A percentile compares a stretch with the other conserved stretches of the same genome.
Evolutionary conservation across 2,113 vertebrate genomes (phyloP).

Genomic region (Pterocles gutturalis): DNA sequence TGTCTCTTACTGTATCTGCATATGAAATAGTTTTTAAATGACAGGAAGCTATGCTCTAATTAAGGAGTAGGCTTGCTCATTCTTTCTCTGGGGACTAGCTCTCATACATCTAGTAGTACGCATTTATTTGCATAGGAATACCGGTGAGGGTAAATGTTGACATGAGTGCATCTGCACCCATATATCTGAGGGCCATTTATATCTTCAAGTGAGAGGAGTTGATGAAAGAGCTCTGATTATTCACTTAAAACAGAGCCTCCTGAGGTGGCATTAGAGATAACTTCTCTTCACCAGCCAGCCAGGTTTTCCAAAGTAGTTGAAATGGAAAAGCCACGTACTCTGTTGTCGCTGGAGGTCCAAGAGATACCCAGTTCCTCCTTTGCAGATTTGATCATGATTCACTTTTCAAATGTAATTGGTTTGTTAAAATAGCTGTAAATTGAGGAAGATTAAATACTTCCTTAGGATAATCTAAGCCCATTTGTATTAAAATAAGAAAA

Average conservation of each 20-base stretch:
- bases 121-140: not conserved
- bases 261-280: not conserved
- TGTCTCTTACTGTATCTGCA: slow-evolving; percentile 17
- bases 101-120: not conserved
- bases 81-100: not conserved
- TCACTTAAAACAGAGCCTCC: not conserved
- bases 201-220: not conserved
- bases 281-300: not conserved
- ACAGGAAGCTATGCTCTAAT: not conserved
- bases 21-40: not conserved
- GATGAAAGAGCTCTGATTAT: not conserved
- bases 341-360: not conserved
- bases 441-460: not conserved
- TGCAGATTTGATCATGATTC: not conserved
- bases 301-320: not conserved
- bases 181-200: not conserved
- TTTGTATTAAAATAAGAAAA: not conserved
- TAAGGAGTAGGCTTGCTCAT: not conserved
- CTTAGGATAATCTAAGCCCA: not conserved
- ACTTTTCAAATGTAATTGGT: not conserved
- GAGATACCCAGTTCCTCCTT: not conserved
- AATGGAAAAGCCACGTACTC: not conserved
- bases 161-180: not conserved
- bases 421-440: not conserved
- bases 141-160: not conserved